phyloP scores from a whole-genome alignment of 2,113 vertebrate species.

The human (Homo sapiens) region DNA sequence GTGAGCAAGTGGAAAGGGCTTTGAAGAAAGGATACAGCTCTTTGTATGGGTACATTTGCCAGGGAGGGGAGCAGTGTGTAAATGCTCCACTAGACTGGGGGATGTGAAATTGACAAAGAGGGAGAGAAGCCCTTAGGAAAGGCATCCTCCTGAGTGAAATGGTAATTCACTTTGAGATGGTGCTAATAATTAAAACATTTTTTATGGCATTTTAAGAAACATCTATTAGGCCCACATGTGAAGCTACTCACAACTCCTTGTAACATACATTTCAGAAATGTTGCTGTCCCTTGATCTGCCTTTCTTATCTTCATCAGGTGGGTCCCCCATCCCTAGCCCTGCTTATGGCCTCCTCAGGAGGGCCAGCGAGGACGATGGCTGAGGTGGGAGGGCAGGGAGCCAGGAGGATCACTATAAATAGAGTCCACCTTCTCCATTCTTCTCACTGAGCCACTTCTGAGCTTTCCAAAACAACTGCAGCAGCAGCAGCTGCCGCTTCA shows the following conservation, averaged over 20 bases:
- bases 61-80: fast-evolving
- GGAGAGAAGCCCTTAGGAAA: neutral
- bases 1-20: neutral
- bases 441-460: neutral
- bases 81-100: neutral
- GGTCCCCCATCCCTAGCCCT: neutral
- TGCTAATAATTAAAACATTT: neutral
- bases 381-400: no score
- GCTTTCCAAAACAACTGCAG: neutral
- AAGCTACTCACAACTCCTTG: neutral
- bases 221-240: neutral
- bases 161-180: neutral
- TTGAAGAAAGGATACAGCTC: neutral
- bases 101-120: neutral
- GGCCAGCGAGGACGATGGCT: neutral
- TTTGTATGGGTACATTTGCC: neutral
- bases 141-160: neutral
- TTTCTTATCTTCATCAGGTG: neutral
- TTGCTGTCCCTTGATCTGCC: no score
- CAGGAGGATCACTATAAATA: neutral
- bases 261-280: neutral
- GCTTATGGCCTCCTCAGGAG: neutral
- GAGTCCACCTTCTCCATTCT: neutral
- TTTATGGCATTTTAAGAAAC: neutral
- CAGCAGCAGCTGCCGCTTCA: neutral